These are phyloP conservation scores for Catostylus mosaicus DNA, from an alignment of 30 jellyfish, hydroid and myxozoan genomes.

Conservation along the genomic window DNA sequence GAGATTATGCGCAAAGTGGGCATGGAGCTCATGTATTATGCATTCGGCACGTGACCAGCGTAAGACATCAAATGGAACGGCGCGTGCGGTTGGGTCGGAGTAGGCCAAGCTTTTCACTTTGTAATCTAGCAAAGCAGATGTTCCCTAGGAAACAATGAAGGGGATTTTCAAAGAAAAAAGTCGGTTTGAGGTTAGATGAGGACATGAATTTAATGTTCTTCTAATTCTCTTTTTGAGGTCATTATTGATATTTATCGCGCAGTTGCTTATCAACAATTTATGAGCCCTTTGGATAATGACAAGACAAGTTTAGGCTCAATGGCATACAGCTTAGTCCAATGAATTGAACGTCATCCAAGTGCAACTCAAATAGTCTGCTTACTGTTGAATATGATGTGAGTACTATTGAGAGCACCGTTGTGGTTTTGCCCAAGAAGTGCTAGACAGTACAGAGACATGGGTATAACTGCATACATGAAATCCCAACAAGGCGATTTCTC, in stretches of 20 bases:
- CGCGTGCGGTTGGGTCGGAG: slow-evolving; percentile 47
- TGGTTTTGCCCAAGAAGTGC: no score
- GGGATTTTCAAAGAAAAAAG: slow-evolving; percentile 46
- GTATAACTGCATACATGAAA: no score
- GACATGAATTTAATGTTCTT: slow-evolving; percentile 48
- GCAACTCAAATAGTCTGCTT: background rate
- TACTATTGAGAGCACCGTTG: no score
- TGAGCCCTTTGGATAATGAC: slow-evolving; percentile 49
- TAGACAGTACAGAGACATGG: no score
- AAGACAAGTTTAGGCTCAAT: slow-evolving; percentile 16
- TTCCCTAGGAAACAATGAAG: slow-evolving; percentile 68
- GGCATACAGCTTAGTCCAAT: background rate
- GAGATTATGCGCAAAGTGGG: slow-evolving; percentile 65
- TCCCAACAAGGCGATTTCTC: no score
- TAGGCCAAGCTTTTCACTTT: slow-evolving; percentile 8
- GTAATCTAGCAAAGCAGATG: slow-evolving; percentile 52
- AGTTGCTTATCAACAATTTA: slow-evolving; percentile 23
- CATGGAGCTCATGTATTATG: slow-evolving; percentile 44
- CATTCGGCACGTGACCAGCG: slow-evolving; percentile 67
- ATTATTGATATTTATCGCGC: slow-evolving; percentile 54
- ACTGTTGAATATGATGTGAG: no score
- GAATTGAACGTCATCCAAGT: background rate
- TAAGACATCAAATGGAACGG: slow-evolving; percentile 60
- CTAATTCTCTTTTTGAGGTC: slow-evolving; percentile 55
- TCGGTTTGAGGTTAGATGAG: slow-evolving; percentile 56